Base-by-base conservation (phyloP, 2,797 vertebrate species). In the Sebastiscus albofasciatus region DNA sequence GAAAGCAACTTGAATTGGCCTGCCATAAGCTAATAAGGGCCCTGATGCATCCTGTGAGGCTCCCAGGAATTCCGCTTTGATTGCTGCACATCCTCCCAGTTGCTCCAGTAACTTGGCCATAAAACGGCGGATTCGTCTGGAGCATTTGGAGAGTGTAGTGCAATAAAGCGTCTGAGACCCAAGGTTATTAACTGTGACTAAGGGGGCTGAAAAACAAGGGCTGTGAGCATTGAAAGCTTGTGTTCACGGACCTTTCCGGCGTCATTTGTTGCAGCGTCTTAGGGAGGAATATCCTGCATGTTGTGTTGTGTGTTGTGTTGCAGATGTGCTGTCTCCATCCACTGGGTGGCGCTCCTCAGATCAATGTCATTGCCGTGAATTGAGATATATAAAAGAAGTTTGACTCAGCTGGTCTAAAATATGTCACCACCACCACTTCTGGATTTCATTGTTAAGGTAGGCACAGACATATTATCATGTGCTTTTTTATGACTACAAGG, bases 301-400 rank as follows among this genome's bases (percentile, higher is more conserved):
- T 49, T 49, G 49, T n/a, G 49, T 42, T 49, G 81, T 65, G 67
- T 71, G n/a, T 39, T 39, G 62, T 39, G 22, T 39, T 52, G 20
- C 49, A 52, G 49, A 39, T 39, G 65, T 31, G 33, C 67, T 10
- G 20, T 10, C 69, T 80, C 90, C 65, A 60, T 79, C 98, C 98
- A 97, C 98, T 95, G 96, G 98, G 96, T 96, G 98, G 98, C 98
- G 97, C 96, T 93, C 93, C 95, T 96, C 95, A 95, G 97, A 99
- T 98, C 98, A 99, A 99, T 99, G 98, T 99, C 98, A 99, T 97
- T 98, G 96, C 97, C 97, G 97, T 94, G 94, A 90, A 88, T 95
- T 92, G 93, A 93, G 90, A 93, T 90, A 85, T 91, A 80, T 39
- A 79, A 67, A 89, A 85, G 87, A 89, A 84, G 85, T 85, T 83